Conservation (phyloP, 2,113 vertebrate species). For the Meleagris gallopavo region DNA sequence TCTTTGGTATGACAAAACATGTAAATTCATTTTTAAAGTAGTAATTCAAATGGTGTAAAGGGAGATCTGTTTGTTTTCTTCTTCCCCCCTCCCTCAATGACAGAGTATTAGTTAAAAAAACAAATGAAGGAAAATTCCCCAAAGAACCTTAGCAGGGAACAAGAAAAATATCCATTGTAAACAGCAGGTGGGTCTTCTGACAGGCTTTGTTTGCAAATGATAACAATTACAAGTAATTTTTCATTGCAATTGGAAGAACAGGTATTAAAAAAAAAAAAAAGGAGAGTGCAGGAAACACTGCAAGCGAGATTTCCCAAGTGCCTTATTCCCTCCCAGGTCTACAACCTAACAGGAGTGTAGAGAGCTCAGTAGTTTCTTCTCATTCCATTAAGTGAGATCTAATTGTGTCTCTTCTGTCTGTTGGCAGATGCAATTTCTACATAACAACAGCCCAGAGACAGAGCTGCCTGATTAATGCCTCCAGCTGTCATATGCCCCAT, state of each 20-base stretch:
- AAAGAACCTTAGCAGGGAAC: slow-evolving; percentile 68
- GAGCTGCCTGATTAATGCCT: slow-evolving; percentile 89
- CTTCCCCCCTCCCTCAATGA: background rate
- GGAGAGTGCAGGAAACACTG: slow-evolving; percentile 25
- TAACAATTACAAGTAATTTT: slow-evolving; percentile 85
- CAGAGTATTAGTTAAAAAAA: slow-evolving; percentile 76
- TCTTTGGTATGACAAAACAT: background rate
- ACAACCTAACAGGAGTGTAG: slow-evolving; percentile 79
- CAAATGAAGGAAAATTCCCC: slow-evolving; percentile 77
- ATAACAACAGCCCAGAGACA: slow-evolving; percentile 89
- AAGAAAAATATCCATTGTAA: slow-evolving; percentile 80
- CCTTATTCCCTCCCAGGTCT: slow-evolving; percentile 81
- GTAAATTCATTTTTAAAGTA: slow-evolving; percentile 25
- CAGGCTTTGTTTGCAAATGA: slow-evolving; percentile 83
- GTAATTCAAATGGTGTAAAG: slow-evolving; percentile 29
- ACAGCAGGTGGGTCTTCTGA: slow-evolving; percentile 80
- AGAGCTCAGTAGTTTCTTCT: slow-evolving; percentile 80
- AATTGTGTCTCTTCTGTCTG: slow-evolving; percentile 86
- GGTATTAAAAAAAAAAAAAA: slow-evolving; percentile 46
- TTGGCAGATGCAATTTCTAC: slow-evolving; percentile 87
- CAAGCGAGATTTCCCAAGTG: slow-evolving; percentile 75
- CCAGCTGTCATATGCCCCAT: slow-evolving; percentile 90
- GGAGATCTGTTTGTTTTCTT: slow-evolving; percentile 54
- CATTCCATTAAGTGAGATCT: slow-evolving; percentile 88
- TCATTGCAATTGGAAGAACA: slow-evolving; percentile 80